These are phyloP conservation scores for Oophaga sylvatica DNA, from an alignment of 2,797 vertebrate genomes.

Conservation along the genomic window DNA sequence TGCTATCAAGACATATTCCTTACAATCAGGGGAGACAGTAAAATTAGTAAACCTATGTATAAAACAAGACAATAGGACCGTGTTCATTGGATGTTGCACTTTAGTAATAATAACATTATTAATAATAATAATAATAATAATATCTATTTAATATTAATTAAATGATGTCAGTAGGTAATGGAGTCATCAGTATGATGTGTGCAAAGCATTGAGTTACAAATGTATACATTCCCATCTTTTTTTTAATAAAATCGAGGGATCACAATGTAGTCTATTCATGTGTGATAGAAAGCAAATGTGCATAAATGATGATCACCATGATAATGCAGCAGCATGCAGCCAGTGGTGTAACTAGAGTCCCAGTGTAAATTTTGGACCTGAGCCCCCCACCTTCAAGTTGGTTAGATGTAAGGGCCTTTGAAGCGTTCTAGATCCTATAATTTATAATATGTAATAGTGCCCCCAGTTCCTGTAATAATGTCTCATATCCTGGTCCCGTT, in stretches of 20 bases:
- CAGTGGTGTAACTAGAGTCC: too few relatives aligned
- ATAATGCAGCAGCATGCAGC: neutral
- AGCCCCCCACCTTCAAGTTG: too few relatives aligned
- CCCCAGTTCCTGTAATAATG: too few relatives aligned
- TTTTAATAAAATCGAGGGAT: neutral
- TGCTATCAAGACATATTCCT: neutral
- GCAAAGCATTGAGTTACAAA: neutral
- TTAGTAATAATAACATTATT: too few relatives aligned
- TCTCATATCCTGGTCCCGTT: too few relatives aligned
- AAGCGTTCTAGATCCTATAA: too few relatives aligned
- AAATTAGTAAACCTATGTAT: neutral
- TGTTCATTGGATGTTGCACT: too few relatives aligned
- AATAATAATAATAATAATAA: neutral
- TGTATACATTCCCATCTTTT: neutral
- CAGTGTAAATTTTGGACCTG: too few relatives aligned
- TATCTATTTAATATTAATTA: neutral
- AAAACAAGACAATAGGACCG: too few relatives aligned
- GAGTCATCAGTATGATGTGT: neutral
- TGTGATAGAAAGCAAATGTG: neutral
- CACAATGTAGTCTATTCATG: neutral
- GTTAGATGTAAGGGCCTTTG: too few relatives aligned
- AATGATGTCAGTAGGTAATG: neutral
- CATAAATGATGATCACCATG: neutral
- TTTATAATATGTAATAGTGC: too few relatives aligned
- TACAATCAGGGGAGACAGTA: neutral